phyloP scores from a whole-genome alignment of 1,140 invertebrate genomes.

The Ganaspis sp. region DNA sequence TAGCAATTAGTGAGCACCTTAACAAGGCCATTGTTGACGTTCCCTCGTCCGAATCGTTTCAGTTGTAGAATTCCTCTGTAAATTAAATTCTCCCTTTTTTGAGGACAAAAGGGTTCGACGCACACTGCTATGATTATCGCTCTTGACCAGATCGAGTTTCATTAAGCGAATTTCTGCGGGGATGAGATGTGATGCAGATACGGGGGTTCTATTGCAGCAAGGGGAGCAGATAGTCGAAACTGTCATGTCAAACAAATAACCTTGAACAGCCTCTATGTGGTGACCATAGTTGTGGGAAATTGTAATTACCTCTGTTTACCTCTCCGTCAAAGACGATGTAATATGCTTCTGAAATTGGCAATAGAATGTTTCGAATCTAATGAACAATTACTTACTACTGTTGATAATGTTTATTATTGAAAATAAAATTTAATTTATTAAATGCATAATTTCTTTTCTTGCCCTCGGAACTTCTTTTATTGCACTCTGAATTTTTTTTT shows the following conservation, averaged over 20 bases:
- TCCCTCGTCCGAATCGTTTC: conserved; percentile 8
- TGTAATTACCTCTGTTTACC: conserved; percentile 62
- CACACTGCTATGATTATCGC: conserved; percentile 20
- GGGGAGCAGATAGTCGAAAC: conserved; percentile 37
- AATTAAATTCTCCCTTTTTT: conserved; percentile 62
- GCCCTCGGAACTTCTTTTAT: too few relatives aligned
- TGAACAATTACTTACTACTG: not conserved
- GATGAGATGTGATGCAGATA: conserved; percentile 41
- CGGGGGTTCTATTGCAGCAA: conserved; percentile 41
- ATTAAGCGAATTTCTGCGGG: conserved; percentile 63
- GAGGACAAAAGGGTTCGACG: conserved; percentile 29
- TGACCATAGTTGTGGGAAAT: conserved; percentile 48
- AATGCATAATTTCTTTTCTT: too few relatives aligned
- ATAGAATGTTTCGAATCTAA: not conserved
- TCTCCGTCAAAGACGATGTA: conserved; percentile 48
- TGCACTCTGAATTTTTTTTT: too few relatives aligned
- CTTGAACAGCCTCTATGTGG: conserved; percentile 33
- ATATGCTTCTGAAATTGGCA: conserved; percentile 14
- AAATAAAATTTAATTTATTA: too few relatives aligned
- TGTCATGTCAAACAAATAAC: conserved; percentile 57
- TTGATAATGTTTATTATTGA: too few relatives aligned
- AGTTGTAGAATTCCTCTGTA: conserved; percentile 54
- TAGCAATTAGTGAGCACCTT: conserved; percentile 63
- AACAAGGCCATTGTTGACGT: conserved; percentile 64
- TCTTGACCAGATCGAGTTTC: conserved; percentile 59